Base-by-base conservation (phyloP, 2,888 invertebrate species). In the Synanthedon formicaeformis region DNA sequence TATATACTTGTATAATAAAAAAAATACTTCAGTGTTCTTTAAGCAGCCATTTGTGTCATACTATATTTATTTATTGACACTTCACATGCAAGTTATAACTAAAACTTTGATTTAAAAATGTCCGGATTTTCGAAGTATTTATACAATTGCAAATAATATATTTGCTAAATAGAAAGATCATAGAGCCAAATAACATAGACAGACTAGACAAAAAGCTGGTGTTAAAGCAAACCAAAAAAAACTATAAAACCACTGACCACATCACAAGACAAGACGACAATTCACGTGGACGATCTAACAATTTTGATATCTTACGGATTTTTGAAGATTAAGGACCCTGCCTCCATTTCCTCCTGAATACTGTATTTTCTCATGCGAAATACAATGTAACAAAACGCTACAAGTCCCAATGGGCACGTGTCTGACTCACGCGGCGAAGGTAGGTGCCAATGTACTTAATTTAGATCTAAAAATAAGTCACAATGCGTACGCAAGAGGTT, bases 381-480 rank as follows among this genome's bases (percentile, higher is more conserved):
- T 58, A 57, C 59, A 52, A 58, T 58, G 63, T 65, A 64, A 59
- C 60, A 57, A 59, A 60, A 63, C 63, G 71, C 69, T 61, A 59
- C 63, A 60, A 58, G 60, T 61, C 40, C 16, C 23, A 65, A 59
- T 57, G 58, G 74, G 65, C 85, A 85, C 84, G 84, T 85, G 84
- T 70, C 69, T 62, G 59, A 59, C 57, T 66, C 67, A 69, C 73
- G 60, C 58, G 68, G 64, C 70, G 62, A 75, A 77, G 69, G 72
- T 64, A 67, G 70, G 71, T 78, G 79, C 78, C 82, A 80, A 82
- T 73, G 75, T 72, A 81, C 80, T 80, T 77, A 73, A 77, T 78
- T 70, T 73, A 73, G 65, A 72, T 84, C 86, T 86, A 86, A 78
- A 86, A 86, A 86, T 86, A 86, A 78, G 73, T 63, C 78, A 75